A percentile compares a stretch with the other conserved stretches of the same genome.
Evolutionary conservation across 1,140 invertebrate genomes (phyloP).

Genomic region (Pentalonia nigronervosa): DNA sequence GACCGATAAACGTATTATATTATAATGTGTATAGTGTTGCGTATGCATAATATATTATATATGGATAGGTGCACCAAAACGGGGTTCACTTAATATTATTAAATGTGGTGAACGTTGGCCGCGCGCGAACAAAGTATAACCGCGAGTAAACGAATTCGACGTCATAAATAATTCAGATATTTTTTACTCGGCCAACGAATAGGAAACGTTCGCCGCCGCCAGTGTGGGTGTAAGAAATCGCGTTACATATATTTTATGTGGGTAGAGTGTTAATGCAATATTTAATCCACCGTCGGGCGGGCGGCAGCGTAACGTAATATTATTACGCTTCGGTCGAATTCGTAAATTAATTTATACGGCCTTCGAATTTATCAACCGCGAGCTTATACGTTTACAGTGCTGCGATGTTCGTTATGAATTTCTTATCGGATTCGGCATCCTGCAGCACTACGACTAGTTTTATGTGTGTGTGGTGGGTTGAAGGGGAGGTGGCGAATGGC

Average conservation of each 20-base stretch:
- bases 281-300: background rate
- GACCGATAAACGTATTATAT: too few relatives aligned
- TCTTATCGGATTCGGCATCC: background rate
- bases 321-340: background rate
- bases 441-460: too few relatives aligned
- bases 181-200: background rate
- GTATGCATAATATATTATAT: background rate
- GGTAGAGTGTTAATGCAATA: background rate
- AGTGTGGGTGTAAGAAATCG: background rate
- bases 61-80: background rate
- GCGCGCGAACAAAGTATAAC: background rate
- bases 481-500: too few relatives aligned
- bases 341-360: slow-evolving; percentile 12
- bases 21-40: background rate
- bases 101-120: background rate
- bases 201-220: background rate
- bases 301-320: background rate
- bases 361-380: background rate
- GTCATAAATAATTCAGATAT: slow-evolving; percentile 43
- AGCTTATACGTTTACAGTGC: background rate
- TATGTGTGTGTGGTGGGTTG: too few relatives aligned
- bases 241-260: background rate
- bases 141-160: slow-evolving; percentile 18
- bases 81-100: slow-evolving; percentile 34
- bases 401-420: background rate